A percentile compares a stretch with the other conserved stretches of the same genome.
Conservation (phyloP, 2,888 invertebrate genomes). For the Ceramica pisi region DNA sequence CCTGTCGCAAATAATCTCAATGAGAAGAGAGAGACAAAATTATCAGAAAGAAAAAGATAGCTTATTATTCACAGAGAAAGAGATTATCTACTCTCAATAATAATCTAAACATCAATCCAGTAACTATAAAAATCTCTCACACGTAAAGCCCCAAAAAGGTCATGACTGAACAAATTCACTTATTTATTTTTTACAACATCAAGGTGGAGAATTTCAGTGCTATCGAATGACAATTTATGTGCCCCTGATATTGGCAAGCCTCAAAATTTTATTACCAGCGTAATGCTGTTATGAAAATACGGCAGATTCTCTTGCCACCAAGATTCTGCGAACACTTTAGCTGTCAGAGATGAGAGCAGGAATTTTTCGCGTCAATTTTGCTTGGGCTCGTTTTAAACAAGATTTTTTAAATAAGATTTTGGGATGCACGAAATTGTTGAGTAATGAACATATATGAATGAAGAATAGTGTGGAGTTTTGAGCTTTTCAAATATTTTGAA, state of each 20-base stretch:
- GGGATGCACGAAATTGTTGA: neutral
- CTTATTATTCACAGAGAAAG: no score
- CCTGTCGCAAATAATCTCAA: neutral
- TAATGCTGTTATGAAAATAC: conserved; percentile 79
- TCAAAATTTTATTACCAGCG: conserved; percentile 75
- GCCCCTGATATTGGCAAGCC: conserved; percentile 73
- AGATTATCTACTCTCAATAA: conserved; percentile 5
- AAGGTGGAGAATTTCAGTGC: conserved; percentile 64
- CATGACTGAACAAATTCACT: conserved; percentile 52
- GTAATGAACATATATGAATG: conserved; percentile 20
- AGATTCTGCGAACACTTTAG: conserved; percentile 39
- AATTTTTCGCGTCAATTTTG: conserved; percentile 20
- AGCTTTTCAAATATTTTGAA: neutral
- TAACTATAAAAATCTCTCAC: neutral
- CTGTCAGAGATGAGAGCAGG: conserved; percentile 6
- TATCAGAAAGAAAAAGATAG: neutral
- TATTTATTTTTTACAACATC: conserved; percentile 61
- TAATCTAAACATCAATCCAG: conserved; percentile 17
- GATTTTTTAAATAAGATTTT: conserved; percentile 3
- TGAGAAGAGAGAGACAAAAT: neutral
- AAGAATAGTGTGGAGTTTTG: neutral
- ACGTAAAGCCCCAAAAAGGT: conserved; percentile 16
- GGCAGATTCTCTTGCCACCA: conserved; percentile 41
- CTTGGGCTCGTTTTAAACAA: neutral
- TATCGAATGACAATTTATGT: conserved; percentile 73